phyloP scores from a whole-genome alignment of 2,888 invertebrate species.

The Erpobdella octoculata region DNA sequence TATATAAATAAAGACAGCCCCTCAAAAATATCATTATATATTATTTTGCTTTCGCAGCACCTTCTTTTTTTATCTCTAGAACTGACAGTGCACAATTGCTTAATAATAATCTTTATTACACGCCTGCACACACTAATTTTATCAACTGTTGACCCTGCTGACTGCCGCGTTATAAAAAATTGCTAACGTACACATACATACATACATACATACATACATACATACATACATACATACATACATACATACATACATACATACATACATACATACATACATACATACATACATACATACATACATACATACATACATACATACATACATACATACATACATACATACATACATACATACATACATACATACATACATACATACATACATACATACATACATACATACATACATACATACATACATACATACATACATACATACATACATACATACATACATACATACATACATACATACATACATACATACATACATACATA shows the following conservation, averaged over 20 bases:
- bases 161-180: no score
- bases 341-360: constrained; percentile 23
- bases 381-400: constrained; percentile 1
- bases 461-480: constrained; percentile 22
- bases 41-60: no score
- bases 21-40: no score
- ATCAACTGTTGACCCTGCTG: no score
- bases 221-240: constrained; percentile 27
- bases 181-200: no score
- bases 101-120: no score
- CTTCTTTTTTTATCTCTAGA: no score
- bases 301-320: constrained; percentile 16
- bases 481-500: constrained; percentile 22
- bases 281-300: constrained; percentile 22
- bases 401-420: constrained; percentile 1
- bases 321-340: constrained; percentile 19
- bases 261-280: constrained; percentile 20
- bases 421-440: constrained; percentile 4
- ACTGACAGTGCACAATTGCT: not conserved
- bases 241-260: constrained; percentile 25
- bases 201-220: constrained; percentile 26
- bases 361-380: constrained; percentile 14
- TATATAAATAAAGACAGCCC: no score
- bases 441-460: constrained; percentile 15
- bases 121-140: no score